Evolutionary conservation across 2,113 vertebrate species (phyloP).

Genomic region (Phycodurus eques): DNA sequence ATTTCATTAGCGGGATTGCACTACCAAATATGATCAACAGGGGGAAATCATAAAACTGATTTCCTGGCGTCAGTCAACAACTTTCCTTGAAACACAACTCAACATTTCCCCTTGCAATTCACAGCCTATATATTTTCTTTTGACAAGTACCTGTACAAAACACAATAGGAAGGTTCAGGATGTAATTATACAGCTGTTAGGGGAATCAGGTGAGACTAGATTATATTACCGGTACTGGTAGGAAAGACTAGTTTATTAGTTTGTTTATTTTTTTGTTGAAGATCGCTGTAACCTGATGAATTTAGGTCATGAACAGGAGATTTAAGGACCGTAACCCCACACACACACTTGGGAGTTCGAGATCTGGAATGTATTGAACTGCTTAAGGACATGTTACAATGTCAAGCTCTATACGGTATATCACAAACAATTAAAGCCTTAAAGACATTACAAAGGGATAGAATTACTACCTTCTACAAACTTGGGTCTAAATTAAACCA

Average conservation of each 20-base stretch:
- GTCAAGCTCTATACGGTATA: too few species aligned
- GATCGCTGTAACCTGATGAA: slow-evolving; percentile 3
- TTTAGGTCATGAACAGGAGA: not conserved
- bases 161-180: not conserved
- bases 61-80: not conserved
- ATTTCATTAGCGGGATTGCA: not conserved
- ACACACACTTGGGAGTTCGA: not conserved
- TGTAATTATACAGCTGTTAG: not conserved
- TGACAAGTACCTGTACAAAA: slow-evolving; percentile 7
- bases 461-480: not conserved
- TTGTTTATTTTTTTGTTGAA: not conserved
- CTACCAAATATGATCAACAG: not conserved
- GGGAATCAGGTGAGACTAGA: not conserved
- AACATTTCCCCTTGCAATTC: not conserved
- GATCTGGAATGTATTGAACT: not conserved
- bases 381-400: too few species aligned
- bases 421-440: too few species aligned
- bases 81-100: not conserved
- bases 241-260: not conserved
- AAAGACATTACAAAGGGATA: not conserved
- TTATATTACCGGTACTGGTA: not conserved
- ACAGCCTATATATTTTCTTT: not conserved
- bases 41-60: not conserved
- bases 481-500: not conserved
- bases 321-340: not conserved